These are phyloP conservation scores for Umimayanthus chanpuru DNA, from an alignment of 92 coral and sea anemone genomes.

Conservation along the genomic window DNA sequence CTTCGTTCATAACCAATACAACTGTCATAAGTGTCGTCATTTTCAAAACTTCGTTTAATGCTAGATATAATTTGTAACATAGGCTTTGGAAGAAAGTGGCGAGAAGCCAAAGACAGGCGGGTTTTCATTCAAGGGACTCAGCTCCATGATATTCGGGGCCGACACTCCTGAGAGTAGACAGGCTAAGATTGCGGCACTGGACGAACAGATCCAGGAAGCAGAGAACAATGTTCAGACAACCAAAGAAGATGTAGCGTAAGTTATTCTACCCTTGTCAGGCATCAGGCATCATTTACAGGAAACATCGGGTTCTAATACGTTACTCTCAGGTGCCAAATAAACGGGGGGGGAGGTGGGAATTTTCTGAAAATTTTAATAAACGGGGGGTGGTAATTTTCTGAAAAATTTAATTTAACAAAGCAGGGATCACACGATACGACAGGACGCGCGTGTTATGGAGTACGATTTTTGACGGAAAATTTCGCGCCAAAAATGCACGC, in stretches of 20 bases:
- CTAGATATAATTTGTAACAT: background rate
- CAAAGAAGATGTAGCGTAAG: slow-evolving; percentile 88
- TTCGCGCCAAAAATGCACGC: no score
- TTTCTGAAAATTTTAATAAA: no score
- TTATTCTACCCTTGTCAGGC: background rate
- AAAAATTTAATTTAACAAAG: no score
- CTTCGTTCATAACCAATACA: no score
- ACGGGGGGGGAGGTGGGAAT: no score
- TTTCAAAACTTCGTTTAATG: background rate
- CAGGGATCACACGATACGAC: no score
- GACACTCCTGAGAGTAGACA: slow-evolving; percentile 87
- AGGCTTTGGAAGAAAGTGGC: slow-evolving; percentile 80
- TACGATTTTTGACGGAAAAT: no score
- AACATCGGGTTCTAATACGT: background rate
- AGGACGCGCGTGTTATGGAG: no score
- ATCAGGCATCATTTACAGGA: background rate
- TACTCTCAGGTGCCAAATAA: no score
- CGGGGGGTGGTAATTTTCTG: no score
- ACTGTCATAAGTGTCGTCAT: background rate
- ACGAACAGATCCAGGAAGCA: slow-evolving; percentile 87
- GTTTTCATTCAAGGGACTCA: slow-evolving; percentile 89
- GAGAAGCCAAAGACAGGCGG: slow-evolving; percentile 80
- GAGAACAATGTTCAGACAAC: slow-evolving; percentile 75
- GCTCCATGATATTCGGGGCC: slow-evolving; percentile 96
- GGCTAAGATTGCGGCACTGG: slow-evolving; percentile 71